Percentiles rank a stretch among this genome's conserved stretches.
phyloP scores from a whole-genome alignment of 2,797 vertebrate genomes.

The Caiman crocodilus region DNA sequence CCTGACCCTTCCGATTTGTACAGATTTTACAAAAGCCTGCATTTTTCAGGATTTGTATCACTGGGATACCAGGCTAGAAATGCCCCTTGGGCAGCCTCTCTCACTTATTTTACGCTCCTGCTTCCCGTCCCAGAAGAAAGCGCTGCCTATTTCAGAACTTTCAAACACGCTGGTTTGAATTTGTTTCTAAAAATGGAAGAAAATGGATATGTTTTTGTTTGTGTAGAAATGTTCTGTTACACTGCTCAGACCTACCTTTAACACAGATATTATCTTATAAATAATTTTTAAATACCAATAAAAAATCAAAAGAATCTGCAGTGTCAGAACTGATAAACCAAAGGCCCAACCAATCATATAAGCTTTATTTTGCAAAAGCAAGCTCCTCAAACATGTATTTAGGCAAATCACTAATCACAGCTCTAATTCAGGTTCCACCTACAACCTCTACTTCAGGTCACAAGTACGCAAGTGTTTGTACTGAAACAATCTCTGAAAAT shows the following conservation, averaged over 20 bases:
- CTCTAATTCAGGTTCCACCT: too few relatives aligned
- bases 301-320: not conserved
- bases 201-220: not conserved
- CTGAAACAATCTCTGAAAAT: too few relatives aligned
- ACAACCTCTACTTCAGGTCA: too few relatives aligned
- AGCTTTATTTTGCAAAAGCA: too few relatives aligned
- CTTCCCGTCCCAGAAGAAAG: not conserved
- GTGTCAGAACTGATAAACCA: too few relatives aligned
- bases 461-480: too few relatives aligned
- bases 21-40: not conserved
- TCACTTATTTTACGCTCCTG: not conserved
- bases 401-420: too few relatives aligned
- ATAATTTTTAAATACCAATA: not conserved
- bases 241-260: not conserved
- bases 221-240: not conserved
- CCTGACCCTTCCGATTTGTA: not conserved
- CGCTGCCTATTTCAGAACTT: not conserved
- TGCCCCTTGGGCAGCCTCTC: not conserved
- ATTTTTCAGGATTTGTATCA: not conserved
- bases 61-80: not conserved
- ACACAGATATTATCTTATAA: not conserved
- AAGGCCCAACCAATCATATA: too few relatives aligned
- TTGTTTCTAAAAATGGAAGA: not conserved
- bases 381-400: too few relatives aligned
- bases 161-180: not conserved